Evolutionary conservation across 2,113 vertebrate genomes (phyloP).

Genomic region (Copsychus sechellarum): DNA sequence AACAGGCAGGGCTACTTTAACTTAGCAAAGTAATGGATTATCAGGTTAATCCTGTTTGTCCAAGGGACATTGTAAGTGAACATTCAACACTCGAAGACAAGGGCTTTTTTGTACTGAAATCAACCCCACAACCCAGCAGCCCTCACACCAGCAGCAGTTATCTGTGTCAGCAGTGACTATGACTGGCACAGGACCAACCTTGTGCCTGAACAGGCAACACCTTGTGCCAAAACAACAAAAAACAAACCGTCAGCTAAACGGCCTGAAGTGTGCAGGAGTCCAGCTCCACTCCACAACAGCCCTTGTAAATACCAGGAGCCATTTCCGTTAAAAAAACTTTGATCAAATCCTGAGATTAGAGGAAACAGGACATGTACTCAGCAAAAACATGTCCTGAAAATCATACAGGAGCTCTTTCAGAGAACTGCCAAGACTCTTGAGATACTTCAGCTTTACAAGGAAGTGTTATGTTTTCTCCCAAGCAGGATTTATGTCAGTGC

Average conservation of each 20-base stretch:
- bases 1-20: not conserved
- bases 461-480: not conserved
- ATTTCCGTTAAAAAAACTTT: not conserved
- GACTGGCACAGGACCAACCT: not conserved
- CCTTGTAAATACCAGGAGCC: not conserved
- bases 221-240: not conserved
- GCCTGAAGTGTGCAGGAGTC: not conserved
- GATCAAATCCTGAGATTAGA: not conserved
- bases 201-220: not conserved
- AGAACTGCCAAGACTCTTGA: not conserved
- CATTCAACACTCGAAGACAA: constrained; percentile 54
- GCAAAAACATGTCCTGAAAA: not conserved
- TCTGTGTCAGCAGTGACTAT: not conserved
- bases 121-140: not conserved
- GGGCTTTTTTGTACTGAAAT: not conserved
- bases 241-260: not conserved
- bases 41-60: not conserved
- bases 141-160: not conserved
- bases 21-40: not conserved
- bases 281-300: not conserved
- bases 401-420: not conserved
- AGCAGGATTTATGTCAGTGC: not conserved
- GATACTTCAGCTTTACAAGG: not conserved
- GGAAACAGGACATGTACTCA: not conserved
- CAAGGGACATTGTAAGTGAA: not conserved